Base-by-base conservation (phyloP, 2,113 vertebrate species). In the Progne subis region DNA sequence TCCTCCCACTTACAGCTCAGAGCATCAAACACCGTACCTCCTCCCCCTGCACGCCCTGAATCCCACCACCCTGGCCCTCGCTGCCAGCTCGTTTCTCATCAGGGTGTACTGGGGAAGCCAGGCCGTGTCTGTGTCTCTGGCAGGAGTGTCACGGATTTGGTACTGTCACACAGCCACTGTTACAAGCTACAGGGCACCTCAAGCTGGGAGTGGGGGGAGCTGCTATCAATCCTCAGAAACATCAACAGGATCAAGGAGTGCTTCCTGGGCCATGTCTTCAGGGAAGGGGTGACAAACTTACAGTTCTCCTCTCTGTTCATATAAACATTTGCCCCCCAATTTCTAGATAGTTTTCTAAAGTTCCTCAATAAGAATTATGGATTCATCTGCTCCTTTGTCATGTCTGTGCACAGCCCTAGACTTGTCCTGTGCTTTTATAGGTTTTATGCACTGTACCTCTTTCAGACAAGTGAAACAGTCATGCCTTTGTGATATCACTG, bases 61-160 rank as follows among this genome's bases (percentile, higher is more conserved):
- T 82, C 19, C 44, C 31, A 41, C 4, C 44, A 49, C 53, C 67
- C 11, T 0, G 5, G 8, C 39, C 53, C 83, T 29, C 11, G 12
- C 55, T 68, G 60, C 61, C 56, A 49, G 63, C 46, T 65, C 0
- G 14, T 19, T 68, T 61, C 18, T n/a, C 37, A 15, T 2, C 31
- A 5, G 63, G 14, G 28, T 14, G n/a, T 6, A 4, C 12, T 1
- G 12, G 50, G 57, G 49, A 47, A 15, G 11, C 0, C 1, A 49
- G 69, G 23, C 84, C 0, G 0, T 17, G 44, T 9, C 26, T 14
- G 43, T 41, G n/a, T 61, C 69, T 60, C 56, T 19, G 43, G 52
- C 37, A 63, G 16, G 18, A 56, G 14, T 1, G 14, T 31, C 43
- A 24, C 8, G 18, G 17, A 7, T 57, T 18, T 46, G 46, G 16